phyloP scores from a whole-genome alignment of 2,797 vertebrate species.

The Enteromius thamalakanensis region DNA sequence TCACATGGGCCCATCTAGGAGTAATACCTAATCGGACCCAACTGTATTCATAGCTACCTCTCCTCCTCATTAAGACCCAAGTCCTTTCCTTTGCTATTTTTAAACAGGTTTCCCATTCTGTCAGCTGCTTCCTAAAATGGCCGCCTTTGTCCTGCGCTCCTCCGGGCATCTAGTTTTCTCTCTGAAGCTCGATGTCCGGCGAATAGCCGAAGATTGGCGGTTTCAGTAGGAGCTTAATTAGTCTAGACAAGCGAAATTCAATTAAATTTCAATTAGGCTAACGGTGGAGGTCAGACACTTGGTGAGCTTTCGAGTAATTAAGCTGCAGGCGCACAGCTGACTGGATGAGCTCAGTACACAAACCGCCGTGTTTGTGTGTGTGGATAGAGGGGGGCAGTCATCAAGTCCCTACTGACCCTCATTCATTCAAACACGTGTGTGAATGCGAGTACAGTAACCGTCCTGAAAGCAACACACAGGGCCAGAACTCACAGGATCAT shows the following conservation, averaged over 20 bases:
- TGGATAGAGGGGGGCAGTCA: conserved; percentile 59
- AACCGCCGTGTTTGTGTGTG: conserved; percentile 47
- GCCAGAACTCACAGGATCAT: not conserved
- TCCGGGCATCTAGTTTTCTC: conserved; percentile 11
- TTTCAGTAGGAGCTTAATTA: conserved; percentile 80
- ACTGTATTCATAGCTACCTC: conserved; percentile 41
- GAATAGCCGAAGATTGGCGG: conserved; percentile 67
- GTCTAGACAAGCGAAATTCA: conserved; percentile 84
- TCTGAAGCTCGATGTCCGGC: conserved; percentile 10
- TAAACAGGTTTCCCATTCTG: conserved; percentile 39
- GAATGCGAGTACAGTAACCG: not conserved
- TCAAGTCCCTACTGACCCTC: conserved; percentile 76
- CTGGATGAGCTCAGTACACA: conserved; percentile 54
- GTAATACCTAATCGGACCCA: conserved; percentile 14
- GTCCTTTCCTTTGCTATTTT: conserved; percentile 54
- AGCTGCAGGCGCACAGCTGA: conserved; percentile 68
- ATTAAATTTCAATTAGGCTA: conserved; percentile 85
- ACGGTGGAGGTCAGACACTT: conserved; percentile 78
- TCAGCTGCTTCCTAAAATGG: conserved; percentile 53
- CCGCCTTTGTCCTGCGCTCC: conserved; percentile 44
- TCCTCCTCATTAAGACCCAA: conserved; percentile 47
- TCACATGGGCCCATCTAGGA: not conserved
- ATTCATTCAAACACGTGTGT: conserved; percentile 60
- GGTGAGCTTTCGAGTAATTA: conserved; percentile 79
- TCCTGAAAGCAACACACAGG: not conserved